These are phyloP conservation scores for Carapus acus DNA, from an alignment of 2,797 vertebrate genomes.

Conservation along the genomic window DNA sequence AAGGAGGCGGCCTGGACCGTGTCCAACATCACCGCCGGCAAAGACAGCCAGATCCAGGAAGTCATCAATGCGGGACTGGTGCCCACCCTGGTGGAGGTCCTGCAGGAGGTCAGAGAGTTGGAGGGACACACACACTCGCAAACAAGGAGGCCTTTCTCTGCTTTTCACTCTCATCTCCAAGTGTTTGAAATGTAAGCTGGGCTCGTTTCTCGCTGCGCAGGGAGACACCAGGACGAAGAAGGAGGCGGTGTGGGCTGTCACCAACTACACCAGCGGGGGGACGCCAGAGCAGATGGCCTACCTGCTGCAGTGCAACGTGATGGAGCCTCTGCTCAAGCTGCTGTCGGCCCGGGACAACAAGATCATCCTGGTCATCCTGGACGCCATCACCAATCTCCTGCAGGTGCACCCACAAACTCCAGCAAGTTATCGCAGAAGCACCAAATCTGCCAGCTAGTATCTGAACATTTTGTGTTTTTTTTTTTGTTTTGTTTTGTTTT, in stretches of 20 bases:
- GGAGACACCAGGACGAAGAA: slow-evolving; percentile 92
- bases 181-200: not conserved
- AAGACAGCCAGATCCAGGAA: slow-evolving; percentile 87
- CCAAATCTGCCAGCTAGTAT: no score
- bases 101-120: slow-evolving; percentile 76
- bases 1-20: slow-evolving; percentile 93
- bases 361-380: slow-evolving; percentile 84
- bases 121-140: no score
- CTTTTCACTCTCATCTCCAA: not conserved
- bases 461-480: not conserved
- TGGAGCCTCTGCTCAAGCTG: slow-evolving; percentile 82
- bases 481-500: not conserved
- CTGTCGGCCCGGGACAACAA: slow-evolving; percentile 84
- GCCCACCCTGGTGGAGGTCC: slow-evolving; percentile 80
- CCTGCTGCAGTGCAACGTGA: slow-evolving; percentile 81
- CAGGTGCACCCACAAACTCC: no score
- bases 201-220: slow-evolving; percentile 64
- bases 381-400: slow-evolving; percentile 87
- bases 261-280: slow-evolving; percentile 90
- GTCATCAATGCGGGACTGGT: slow-evolving; percentile 85
- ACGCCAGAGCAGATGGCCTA: slow-evolving; percentile 84
- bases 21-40: slow-evolving; percentile 94
- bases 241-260: slow-evolving; percentile 91
- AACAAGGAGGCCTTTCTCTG: not conserved
- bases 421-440: no score